A percentile compares a stretch with the other conserved stretches of the same genome.
phyloP scores from a whole-genome alignment of 2,888 invertebrate species.

The Gerris lacustris region DNA sequence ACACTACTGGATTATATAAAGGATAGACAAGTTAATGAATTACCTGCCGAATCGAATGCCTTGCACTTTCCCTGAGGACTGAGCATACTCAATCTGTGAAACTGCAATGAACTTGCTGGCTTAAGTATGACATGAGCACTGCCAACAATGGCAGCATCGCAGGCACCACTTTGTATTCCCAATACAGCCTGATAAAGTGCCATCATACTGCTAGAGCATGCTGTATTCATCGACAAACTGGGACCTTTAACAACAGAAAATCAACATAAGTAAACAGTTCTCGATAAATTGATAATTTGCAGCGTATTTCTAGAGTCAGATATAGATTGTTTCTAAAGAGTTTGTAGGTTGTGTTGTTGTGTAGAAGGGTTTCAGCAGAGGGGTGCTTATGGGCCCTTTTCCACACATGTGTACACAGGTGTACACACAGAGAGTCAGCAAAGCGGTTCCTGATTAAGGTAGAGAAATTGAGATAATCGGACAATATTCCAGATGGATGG shows the following conservation, averaged over 20 bases:
- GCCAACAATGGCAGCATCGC: conserved; percentile 91
- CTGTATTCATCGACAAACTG: conserved; percentile 90
- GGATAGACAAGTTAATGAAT: conserved; percentile 12
- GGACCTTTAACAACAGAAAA: conserved; percentile 48
- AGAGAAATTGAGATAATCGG: too few species aligned
- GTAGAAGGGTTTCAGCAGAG: too few species aligned
- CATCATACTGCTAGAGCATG: conserved; percentile 88
- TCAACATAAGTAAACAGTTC: background rate
- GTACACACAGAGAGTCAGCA: too few species aligned
- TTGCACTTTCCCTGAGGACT: conserved; percentile 79
- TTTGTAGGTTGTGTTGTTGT: too few species aligned
- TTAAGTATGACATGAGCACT: conserved; percentile 81
- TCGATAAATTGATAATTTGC: too few species aligned
- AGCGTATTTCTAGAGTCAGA: too few species aligned
- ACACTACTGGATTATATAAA: too few species aligned
- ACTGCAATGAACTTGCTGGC: conserved; percentile 83
- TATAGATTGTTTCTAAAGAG: too few species aligned
- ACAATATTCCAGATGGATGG: too few species aligned
- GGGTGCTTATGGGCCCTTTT: too few species aligned
- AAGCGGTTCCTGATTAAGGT: too few species aligned
- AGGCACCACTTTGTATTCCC: conserved; percentile 76
- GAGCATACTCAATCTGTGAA: conserved; percentile 86
- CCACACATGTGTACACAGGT: too few species aligned
- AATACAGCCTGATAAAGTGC: conserved; percentile 75
- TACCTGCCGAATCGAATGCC: conserved; percentile 78